Evolutionary conservation across 2,888 invertebrate species (phyloP), one percentile per base, ranked within the genome.

Genomic region (Tetramorium bicarinatum): DNA sequence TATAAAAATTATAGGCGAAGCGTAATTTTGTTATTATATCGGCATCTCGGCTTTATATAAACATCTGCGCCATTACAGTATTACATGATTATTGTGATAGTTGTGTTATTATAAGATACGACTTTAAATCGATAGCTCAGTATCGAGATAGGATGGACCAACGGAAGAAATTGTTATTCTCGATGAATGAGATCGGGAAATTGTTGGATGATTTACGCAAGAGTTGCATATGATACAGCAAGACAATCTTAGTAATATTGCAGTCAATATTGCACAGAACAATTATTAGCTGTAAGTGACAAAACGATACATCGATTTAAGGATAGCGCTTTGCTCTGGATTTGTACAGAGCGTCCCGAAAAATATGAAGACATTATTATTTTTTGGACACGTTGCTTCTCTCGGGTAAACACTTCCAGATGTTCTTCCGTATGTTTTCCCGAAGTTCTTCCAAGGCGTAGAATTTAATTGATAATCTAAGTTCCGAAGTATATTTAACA

Each of bases 231-330:
- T 85, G 79, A 71, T 18, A 79, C 84, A 87, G 85, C 84, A 82
- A 91, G 90, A 90, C 90, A 90, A 90, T 90, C 90, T 82, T 91
- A 88, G 81, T 85, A 87, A 89, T 85, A 85, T 87, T 59, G 52
- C 81, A 74, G 88, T 90, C 88, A 89, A 90, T 91, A 91, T 76
- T 85, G 66, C 75, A 83, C 83, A 83, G 64, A 83, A 74, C 83
- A 85, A 90, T 85, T 87, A 87, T 79, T 54, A 64, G 72, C 8
- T 61, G 9, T 80, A 80, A 80, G 59, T 72, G 56, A 72, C 34
- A 59, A 71, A 71, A 72, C 86, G 89, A 67, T 90, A 87, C 89
- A 90, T 89, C 89, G 90, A 89, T 88, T 87, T 66, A 54, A 81
- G 44, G 71, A 74, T 47, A 59, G 62, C 62, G 54, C 21, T 84